Percentiles rank a stretch among this genome's conserved stretches.
Conservation (phyloP, 2,113 vertebrate species). For the Corythaixoides concolor region DNA sequence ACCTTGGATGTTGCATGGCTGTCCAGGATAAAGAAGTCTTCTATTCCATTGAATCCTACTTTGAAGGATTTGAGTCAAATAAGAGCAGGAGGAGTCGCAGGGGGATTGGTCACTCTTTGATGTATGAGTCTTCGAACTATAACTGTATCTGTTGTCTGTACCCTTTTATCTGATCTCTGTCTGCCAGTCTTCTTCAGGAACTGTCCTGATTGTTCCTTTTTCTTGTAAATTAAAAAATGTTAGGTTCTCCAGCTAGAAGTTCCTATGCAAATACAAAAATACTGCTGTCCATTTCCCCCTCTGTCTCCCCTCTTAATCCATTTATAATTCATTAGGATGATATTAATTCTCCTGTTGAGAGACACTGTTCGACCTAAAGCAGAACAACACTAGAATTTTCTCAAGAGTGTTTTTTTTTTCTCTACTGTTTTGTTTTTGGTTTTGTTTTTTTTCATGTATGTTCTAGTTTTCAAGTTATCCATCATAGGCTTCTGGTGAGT, state of each 20-base stretch:
- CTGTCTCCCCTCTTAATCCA: not conserved
- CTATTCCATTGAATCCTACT: not conserved
- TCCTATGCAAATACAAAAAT: not conserved
- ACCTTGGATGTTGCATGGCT: not conserved
- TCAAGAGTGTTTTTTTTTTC: not conserved
- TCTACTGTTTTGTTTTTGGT: not conserved
- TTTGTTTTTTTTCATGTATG: not conserved
- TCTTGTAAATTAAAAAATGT: not conserved
- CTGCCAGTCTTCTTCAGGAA: not conserved
- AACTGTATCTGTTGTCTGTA: not conserved
- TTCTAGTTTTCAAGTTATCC: not conserved
- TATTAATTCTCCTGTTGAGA: not conserved
- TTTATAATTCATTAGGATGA: not conserved
- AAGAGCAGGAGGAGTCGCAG: not conserved
- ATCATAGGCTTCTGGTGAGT: not conserved
- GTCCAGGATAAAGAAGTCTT: constrained; percentile 8
- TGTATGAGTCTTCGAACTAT: constrained; percentile 21
- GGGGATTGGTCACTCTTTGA: constrained; percentile 11
- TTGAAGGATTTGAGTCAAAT: constrained; percentile 44
- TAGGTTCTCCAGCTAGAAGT: not conserved
- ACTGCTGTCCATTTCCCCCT: not conserved
- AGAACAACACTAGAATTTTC: not conserved
- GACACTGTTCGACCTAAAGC: not conserved
- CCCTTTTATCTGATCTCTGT: not conserved
- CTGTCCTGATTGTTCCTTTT: not conserved